These are phyloP conservation scores for Ceyx cyanopectus DNA, from an alignment of 2,113 vertebrate genomes.

Conservation along the genomic window DNA sequence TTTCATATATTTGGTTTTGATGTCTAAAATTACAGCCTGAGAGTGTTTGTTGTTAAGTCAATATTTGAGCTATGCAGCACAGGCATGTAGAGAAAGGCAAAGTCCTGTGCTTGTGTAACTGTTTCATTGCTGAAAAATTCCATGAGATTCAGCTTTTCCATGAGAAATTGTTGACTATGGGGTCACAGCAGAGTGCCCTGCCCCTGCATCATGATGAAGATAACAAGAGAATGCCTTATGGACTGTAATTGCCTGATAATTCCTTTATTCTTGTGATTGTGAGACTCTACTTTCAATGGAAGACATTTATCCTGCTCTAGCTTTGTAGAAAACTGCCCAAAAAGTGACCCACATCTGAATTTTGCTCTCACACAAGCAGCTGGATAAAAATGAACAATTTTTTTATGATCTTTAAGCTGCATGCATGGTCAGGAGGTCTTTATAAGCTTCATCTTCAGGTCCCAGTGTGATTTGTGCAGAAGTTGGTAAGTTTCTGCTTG, in stretches of 20 bases:
- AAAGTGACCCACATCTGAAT: neutral
- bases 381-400: neutral
- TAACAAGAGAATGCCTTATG: neutral
- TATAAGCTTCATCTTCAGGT: neutral
- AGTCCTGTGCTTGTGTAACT: slow-evolving; percentile 8
- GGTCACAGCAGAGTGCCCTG: neutral
- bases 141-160: neutral
- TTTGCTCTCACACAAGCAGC: neutral
- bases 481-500: neutral
- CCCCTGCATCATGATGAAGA: neutral
- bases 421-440: neutral
- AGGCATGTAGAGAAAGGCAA: slow-evolving; percentile 30
- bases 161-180: neutral
- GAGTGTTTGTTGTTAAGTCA: slow-evolving; percentile 55
- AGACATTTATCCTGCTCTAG: neutral
- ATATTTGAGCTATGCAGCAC: slow-evolving; percentile 51
- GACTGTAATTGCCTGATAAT: neutral
- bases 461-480: neutral
- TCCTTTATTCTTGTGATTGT: neutral
- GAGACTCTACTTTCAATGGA: neutral
- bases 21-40: slow-evolving; percentile 49
- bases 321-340: neutral
- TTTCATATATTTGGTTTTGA: slow-evolving; percentile 31
- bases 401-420: neutral
- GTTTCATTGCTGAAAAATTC: slow-evolving; percentile 29